Conservation (phyloP, 2,888 invertebrate genomes). For the Trichopria drosophilae region DNA sequence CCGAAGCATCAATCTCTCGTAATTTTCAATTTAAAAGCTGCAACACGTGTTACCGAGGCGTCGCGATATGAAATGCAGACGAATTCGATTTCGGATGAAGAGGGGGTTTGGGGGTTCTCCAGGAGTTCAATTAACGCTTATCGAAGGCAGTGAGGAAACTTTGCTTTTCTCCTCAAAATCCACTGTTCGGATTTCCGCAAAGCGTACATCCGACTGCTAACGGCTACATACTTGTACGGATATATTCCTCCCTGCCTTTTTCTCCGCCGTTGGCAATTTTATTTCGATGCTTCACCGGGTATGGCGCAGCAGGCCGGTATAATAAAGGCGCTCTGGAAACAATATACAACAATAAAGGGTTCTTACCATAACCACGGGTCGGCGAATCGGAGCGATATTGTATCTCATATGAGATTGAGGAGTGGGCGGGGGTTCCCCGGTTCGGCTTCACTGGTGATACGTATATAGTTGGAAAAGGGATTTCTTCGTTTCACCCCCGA, state of each 20-base stretch:
- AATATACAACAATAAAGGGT: constrained; percentile 57
- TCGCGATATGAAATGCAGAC: too few species aligned
- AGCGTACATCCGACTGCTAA: too few species aligned
- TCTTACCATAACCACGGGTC: constrained; percentile 52
- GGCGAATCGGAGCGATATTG: constrained; percentile 47
- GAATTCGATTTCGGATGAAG: too few species aligned
- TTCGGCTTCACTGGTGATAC: constrained; percentile 27
- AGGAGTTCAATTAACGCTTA: too few species aligned
- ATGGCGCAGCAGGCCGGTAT: constrained; percentile 34
- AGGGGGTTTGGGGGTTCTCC: too few species aligned
- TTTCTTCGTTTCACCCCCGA: constrained; percentile 25
- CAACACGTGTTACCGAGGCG: too few species aligned
- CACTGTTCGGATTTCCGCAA: too few species aligned
- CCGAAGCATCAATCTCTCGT: too few species aligned
- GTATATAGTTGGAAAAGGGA: constrained; percentile 33
- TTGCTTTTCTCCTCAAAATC: too few species aligned
- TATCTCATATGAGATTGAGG: constrained; percentile 42
- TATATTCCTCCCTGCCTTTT: too few species aligned
- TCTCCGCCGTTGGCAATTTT: constrained; percentile 48
- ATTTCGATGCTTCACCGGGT: constrained; percentile 45
- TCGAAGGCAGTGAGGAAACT: too few species aligned
- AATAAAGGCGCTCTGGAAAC: constrained; percentile 53
- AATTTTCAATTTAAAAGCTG: too few species aligned
- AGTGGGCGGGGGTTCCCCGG: constrained; percentile 28
- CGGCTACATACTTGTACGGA: background rate